phyloP scores from a whole-genome alignment of 2,113 vertebrate species.

The Hydrochoerus hydrochaeris region DNA sequence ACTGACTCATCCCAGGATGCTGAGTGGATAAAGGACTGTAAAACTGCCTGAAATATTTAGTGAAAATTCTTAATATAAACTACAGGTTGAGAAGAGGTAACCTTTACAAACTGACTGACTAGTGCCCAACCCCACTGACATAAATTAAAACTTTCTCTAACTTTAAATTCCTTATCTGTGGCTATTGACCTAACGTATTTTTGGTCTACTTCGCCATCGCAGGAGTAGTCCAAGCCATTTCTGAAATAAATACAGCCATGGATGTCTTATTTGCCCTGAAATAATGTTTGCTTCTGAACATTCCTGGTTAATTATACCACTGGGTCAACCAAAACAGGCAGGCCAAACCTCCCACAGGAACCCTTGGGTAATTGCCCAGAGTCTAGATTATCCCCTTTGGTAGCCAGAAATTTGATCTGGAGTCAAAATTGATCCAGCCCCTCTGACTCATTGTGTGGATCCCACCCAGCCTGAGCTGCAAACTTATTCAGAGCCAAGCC shows the following conservation, averaged over 20 bases:
- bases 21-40: neutral
- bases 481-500: neutral
- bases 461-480: neutral
- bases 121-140: conserved; percentile 53
- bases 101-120: conserved; percentile 55
- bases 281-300: conserved; percentile 58
- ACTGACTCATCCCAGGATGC: neutral
- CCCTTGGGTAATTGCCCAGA: neutral
- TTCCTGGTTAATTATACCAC: conserved; percentile 55
- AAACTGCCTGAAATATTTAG: neutral
- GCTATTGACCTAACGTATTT: neutral
- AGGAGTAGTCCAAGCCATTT: conserved; percentile 18
- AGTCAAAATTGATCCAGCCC: neutral
- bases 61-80: conserved; percentile 33
- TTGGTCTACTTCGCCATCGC: neutral
- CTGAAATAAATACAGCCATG: neutral
- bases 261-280: conserved; percentile 72
- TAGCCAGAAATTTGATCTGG: neutral
- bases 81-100: neutral
- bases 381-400: neutral
- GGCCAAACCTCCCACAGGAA: neutral
- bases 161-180: conserved; percentile 61
- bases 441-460: neutral
- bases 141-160: conserved; percentile 61
- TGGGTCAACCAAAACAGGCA: conserved; percentile 48